A percentile compares a stretch with the other conserved stretches of the same genome.
Conservation (phyloP, 2,797 vertebrate genomes). For the Smutsia temminckii region DNA sequence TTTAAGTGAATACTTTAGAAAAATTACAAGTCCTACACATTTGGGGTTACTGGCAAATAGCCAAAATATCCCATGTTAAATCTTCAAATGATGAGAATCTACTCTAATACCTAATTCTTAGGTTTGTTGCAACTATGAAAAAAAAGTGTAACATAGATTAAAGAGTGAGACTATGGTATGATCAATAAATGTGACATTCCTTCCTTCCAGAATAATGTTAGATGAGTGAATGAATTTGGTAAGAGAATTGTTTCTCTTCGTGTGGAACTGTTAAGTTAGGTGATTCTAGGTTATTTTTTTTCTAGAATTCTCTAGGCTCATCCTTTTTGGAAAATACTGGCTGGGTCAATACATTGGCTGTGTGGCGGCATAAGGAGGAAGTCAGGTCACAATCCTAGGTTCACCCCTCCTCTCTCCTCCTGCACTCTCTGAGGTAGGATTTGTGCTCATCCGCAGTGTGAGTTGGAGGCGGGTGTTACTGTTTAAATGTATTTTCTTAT, state of each 20-base stretch:
- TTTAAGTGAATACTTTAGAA: background rate
- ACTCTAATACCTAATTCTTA: background rate
- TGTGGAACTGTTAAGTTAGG: background rate
- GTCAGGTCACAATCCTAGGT: background rate
- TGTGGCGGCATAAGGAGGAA: background rate
- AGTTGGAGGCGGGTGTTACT: background rate
- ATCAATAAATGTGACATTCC: background rate
- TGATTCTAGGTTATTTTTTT: background rate
- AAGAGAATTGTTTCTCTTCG: slow-evolving; percentile 14
- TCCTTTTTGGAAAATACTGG: background rate
- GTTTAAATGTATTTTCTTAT: background rate
- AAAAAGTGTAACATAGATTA: background rate
- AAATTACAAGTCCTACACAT: background rate
- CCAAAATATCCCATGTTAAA: background rate
- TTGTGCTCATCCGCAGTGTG: background rate
- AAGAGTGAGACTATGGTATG: background rate
- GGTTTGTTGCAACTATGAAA: background rate
- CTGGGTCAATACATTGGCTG: background rate
- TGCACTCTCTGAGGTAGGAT: background rate
- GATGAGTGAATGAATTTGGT: background rate
- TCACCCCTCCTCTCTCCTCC: rapidly evolving
- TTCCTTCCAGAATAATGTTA: background rate
- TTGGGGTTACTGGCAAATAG: background rate
- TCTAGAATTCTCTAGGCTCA: background rate
- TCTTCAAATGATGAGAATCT: slow-evolving; percentile 27